phyloP scores from a whole-genome alignment of 2,113 vertebrate genomes.

The Casuarius casuarius region DNA sequence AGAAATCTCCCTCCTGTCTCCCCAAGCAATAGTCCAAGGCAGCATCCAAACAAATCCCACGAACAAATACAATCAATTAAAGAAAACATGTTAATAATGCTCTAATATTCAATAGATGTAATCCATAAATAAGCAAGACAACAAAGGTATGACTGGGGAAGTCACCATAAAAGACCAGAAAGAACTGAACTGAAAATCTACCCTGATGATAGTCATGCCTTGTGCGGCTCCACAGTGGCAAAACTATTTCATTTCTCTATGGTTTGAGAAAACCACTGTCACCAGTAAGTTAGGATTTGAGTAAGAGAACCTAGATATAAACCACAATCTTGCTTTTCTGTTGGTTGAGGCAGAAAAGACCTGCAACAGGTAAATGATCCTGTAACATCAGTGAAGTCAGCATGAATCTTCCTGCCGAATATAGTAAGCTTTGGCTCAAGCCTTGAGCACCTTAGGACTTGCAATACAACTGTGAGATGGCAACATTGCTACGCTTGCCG shows the following conservation, averaged over 20 bases:
- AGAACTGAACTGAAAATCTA: neutral
- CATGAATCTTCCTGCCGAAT: neutral
- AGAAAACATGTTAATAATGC: neutral
- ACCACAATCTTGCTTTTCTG: neutral
- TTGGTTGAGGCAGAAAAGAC: neutral
- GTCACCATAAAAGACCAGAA: neutral
- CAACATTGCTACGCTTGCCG: neutral
- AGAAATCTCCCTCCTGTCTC: neutral
- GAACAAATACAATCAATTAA: neutral
- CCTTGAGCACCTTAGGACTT: neutral
- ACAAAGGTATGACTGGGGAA: neutral
- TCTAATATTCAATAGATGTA: neutral
- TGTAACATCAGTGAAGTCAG: neutral
- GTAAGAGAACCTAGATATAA: neutral
- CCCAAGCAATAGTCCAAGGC: neutral
- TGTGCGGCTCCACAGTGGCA: neutral
- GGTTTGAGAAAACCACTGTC: neutral
- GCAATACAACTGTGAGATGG: neutral
- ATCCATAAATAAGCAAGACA: neutral
- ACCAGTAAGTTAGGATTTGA: neutral
- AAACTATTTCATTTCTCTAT: neutral
- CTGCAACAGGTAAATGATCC: neutral
- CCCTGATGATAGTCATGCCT: neutral
- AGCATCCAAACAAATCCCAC: neutral
- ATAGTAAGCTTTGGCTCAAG: neutral